A percentile compares a stretch with the other conserved stretches of the same genome.
Conservation (phyloP, 1,140 invertebrate species). For the Radopholus similis region DNA sequence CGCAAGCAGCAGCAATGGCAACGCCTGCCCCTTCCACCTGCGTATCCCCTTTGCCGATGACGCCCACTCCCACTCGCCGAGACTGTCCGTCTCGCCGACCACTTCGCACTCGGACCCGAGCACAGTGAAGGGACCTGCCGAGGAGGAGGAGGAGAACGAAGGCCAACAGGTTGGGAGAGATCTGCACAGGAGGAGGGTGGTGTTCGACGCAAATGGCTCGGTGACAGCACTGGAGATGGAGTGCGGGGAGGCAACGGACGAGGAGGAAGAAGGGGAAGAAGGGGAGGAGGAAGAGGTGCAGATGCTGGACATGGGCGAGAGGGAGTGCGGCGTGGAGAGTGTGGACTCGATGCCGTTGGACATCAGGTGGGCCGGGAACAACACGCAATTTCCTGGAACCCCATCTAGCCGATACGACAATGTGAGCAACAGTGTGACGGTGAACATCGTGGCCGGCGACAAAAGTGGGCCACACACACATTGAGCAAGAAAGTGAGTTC, state of each 20-base stretch:
- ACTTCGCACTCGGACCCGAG: background rate
- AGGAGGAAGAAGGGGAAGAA: background rate
- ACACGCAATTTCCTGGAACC: no score
- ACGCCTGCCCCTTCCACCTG: background rate
- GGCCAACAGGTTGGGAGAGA: background rate
- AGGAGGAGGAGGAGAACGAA: no score
- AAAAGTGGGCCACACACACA: no score
- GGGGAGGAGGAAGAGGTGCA: background rate
- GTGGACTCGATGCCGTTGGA: constrained; percentile 17
- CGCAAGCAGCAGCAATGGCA: background rate
- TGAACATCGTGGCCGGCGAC: no score
- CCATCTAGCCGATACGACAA: constrained; percentile 23
- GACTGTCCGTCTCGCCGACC: background rate
- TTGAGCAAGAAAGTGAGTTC: no score
- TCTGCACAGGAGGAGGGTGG: background rate
- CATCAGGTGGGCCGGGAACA: no score
- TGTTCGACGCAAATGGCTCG: no score
- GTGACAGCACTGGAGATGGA: background rate
- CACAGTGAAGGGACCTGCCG: no score
- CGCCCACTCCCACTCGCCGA: background rate
- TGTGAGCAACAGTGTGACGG: background rate
- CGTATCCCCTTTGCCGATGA: background rate
- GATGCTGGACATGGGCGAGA: background rate
- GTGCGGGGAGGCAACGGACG: no score
- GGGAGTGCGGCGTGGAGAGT: background rate